Base-by-base conservation (phyloP, 2,113 vertebrate genomes). In the Junco hyemalis region DNA sequence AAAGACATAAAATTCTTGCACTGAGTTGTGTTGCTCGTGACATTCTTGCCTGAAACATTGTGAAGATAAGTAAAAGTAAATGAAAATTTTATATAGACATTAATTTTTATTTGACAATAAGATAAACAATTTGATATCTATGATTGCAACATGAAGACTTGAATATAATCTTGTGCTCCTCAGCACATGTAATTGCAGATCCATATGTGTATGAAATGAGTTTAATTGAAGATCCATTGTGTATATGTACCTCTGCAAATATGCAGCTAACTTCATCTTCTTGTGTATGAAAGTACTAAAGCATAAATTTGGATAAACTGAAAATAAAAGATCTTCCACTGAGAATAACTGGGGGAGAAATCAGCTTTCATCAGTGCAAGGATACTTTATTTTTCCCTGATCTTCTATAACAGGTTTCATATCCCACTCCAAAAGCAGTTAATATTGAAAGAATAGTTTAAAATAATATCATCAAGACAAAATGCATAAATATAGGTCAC, bases 391-490 rank as follows among this genome's bases (percentile, higher is more conserved):
- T 88, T 93, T 51, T 10, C 28, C 7, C 16, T 19, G 8, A 11
- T 78, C 22, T 72, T 84, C 56, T 54, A 4, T 23, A 69, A 36
- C 4, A 40, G 14, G 54, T 63, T 60, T 91, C 19, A 73, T 73
- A 24, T 4, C 18, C 29, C 48, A 47, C 14, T 79, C 31, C 84
- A 91, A 28, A 93, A 94, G n/a, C 8, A 83, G 40, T 81, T 64
- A 83, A 68, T 71, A 54, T 71, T 84, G 12, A 92, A 92, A 63
- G 35, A 90, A 88, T 83, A 88, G 20, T 95, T 97, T 92, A 85
- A 96, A 97, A 97, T 95, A 78, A 95, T 80, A 86, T 91, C 35
- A 69, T 90, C 77, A 86, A 44, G 42, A 47, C 81, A 78, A 91
- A 95, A 77, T 40, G 8, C 40, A 77, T 86, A 94, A 90, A 95